Percentiles rank a stretch among this genome's conserved stretches.
Evolutionary conservation across 1,140 invertebrate species (phyloP).

Genomic region (Bombus terrestris): DNA sequence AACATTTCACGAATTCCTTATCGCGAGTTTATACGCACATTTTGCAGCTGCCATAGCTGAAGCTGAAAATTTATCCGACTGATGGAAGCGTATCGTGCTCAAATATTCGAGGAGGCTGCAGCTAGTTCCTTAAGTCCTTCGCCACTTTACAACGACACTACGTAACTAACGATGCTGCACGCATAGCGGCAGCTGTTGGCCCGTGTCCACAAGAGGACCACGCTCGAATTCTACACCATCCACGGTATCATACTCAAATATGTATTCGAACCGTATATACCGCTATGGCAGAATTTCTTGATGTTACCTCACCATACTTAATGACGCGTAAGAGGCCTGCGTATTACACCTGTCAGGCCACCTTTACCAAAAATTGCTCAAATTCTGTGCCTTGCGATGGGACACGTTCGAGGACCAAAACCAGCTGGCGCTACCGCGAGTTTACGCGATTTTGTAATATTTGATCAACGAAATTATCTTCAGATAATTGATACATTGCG

Average conservation of each 20-base stretch:
- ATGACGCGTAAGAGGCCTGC: slow-evolving; percentile 26
- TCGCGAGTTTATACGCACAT: neutral
- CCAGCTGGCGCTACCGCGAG: slow-evolving; percentile 4
- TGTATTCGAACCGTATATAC: neutral
- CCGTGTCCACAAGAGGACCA: slow-evolving; percentile 12
- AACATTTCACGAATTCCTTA: slow-evolving; percentile 22
- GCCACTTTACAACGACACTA: neutral
- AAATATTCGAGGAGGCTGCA: slow-evolving; percentile 32
- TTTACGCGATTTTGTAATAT: slow-evolving; percentile 10
- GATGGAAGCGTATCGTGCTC: neutral
- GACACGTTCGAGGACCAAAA: slow-evolving; percentile 14
- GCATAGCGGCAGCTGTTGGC: slow-evolving; percentile 23
- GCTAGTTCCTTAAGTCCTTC: neutral
- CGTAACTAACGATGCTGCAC: slow-evolving; percentile 14
- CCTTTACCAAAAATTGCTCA: slow-evolving; percentile 39
- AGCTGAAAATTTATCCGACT: neutral
- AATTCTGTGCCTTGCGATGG: slow-evolving; percentile 20
- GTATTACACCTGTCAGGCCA: slow-evolving; percentile 47
- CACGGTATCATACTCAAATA: slow-evolving; percentile 14
- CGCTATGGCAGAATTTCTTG: neutral
- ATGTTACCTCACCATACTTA: slow-evolving; percentile 34
- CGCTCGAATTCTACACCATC: slow-evolving; percentile 25
- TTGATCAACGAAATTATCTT: neutral
- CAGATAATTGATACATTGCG: neutral
- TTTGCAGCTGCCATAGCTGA: slow-evolving; percentile 24